Evolutionary conservation across 2,888 invertebrate genomes (phyloP).

Genomic region (Agapostemon virescens): DNA sequence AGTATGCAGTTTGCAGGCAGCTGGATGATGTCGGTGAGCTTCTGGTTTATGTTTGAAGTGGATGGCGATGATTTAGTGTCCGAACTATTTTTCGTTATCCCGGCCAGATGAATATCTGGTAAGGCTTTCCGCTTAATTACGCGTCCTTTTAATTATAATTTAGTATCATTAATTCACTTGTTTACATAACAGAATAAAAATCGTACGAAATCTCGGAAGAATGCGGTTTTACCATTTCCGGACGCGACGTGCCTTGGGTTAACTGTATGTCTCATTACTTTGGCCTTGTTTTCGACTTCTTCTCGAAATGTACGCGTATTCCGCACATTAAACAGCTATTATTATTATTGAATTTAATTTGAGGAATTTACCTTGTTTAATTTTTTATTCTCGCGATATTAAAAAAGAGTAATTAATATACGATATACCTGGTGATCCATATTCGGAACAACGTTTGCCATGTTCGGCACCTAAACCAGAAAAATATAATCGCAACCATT

Average conservation of each 20-base stretch:
- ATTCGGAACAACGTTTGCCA: too few relatives aligned
- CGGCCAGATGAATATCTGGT: neutral
- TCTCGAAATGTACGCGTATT: neutral
- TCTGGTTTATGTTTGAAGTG: neutral
- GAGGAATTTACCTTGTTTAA: neutral
- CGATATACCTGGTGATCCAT: too few relatives aligned
- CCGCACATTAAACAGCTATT: neutral
- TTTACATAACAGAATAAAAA: conserved; percentile 4
- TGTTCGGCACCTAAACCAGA: too few relatives aligned
- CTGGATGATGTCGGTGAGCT: neutral
- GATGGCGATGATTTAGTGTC: neutral
- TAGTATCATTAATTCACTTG: neutral
- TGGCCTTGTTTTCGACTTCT: neutral
- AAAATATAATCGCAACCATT: too few relatives aligned
- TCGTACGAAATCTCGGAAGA: neutral
- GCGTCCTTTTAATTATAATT: neutral
- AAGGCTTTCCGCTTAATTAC: neutral
- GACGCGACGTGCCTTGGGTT: neutral
- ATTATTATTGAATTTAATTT: neutral
- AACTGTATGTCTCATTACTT: neutral
- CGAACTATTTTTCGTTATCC: neutral
- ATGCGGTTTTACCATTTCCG: neutral
- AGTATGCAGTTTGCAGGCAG: neutral
- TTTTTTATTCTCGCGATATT: neutral
- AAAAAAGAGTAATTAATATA: too few relatives aligned